Evolutionary conservation across 1,140 invertebrate genomes (phyloP).

Genomic region (Vanessa tameamea): DNA sequence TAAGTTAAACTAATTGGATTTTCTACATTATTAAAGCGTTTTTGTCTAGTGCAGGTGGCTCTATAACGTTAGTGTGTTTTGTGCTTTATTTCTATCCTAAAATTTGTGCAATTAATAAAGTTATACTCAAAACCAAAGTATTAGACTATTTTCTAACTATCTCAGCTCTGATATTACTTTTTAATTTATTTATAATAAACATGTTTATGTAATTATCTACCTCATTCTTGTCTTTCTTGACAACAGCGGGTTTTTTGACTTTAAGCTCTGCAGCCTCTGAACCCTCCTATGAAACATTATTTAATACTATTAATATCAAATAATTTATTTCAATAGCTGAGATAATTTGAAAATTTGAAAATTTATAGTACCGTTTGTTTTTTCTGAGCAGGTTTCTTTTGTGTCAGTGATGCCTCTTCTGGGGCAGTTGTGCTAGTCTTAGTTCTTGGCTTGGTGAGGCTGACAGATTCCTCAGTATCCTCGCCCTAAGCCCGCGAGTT

Average conservation of each 20-base stretch:
- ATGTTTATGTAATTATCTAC: conserved; percentile 46
- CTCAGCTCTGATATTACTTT: conserved; percentile 40
- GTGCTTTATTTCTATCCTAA: conserved; percentile 48
- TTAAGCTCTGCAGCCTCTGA: conserved; percentile 70
- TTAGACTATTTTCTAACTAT: conserved; percentile 47
- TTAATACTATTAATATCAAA: conserved; percentile 9
- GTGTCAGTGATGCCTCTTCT: conserved; percentile 74
- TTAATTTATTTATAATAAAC: conserved; percentile 15
- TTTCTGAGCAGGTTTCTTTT: conserved; percentile 77
- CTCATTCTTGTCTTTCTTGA: conserved; percentile 70
- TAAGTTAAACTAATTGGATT: conserved; percentile 54
- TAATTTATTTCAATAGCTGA: conserved; percentile 44
- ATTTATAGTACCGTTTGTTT: conserved; percentile 70
- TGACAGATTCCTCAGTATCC: conserved; percentile 74
- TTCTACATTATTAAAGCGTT: conserved; percentile 53
- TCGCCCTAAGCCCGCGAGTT: conserved; percentile 61
- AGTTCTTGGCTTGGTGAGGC: conserved; percentile 68
- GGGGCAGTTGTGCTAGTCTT: conserved; percentile 76
- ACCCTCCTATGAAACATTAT: conserved; percentile 60
- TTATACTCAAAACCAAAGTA: background rate
- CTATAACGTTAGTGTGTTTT: conserved; percentile 54
- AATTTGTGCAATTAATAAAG: conserved; percentile 45
- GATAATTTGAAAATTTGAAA: conserved; percentile 62
- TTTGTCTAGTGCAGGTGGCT: conserved; percentile 45
- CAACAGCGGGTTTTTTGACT: conserved; percentile 74